Conservation (phyloP, 2,113 vertebrate species). For the rat (Rattus norvegicus) region GRCr8 NC_086032.1:55744501-55745000, state of each 20-base stretch:
- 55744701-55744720: background rate
- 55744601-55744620: background rate
- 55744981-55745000: conserved; percentile 48
- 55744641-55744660: background rate
- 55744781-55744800: conserved; percentile 5
- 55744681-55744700: background rate
- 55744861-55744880: background rate
- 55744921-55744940: conserved; percentile 38
- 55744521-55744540: background rate
- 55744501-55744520: background rate
- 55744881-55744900: conserved; percentile 5
- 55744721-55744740: background rate
- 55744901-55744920: background rate
- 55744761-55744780: background rate
- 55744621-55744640: background rate
- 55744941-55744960: conserved; percentile 63
- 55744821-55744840: background rate
- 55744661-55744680: background rate
- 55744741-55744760: background rate
- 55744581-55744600: background rate
- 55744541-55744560: background rate
- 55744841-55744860: background rate
- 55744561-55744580: background rate
- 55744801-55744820: conserved; percentile 17
- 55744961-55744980: conserved; percentile 56